Evolutionary conservation across 2,113 vertebrate species (phyloP), one percentile per base, ranked within the genome.

Genomic region (Pachycephala philippinensis): DNA sequence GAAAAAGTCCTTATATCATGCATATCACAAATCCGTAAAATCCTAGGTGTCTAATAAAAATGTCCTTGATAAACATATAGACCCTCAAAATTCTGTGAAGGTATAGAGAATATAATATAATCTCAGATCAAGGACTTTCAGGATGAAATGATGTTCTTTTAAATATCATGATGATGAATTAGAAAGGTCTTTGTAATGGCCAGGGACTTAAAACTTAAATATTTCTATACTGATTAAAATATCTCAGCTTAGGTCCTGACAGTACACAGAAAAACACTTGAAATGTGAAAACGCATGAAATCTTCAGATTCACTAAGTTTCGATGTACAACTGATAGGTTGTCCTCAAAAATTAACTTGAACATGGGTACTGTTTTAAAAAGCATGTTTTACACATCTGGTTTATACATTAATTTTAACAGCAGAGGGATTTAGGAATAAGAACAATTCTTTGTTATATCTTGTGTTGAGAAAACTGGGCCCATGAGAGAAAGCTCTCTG

Each of bases 41-140:
- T 98, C 97, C 96, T 97, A 97, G 96, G 96, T 97, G 97, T 97
- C 96, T 96, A 96, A 97, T 98, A 97, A 98, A 98, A 97, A 96
- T 96, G 95, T 91, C 96, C 80, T 97, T 97, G 91, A 96, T 97
- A 97, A 98, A 97, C 88, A 97, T 84, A 96, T 75, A 97, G 89
- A 91, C 50, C 33, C 76, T 84, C 87, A 89, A 97, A 97, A 96
- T 91, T 90, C 84, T 71, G 60, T 75, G 95, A 95, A 96, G 81
- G 84, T 91, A 72, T 77, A 26, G 57, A 91, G 70, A 93, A 84
- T 87, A 94, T 81, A 93, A 66, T 45, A 60, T 57, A 68, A 95
- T 97, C 94, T 86, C 76, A 91, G 72, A 94, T 97, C 85, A 94
- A 93, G 85, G 78, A 60, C 21, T 92, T 95, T 94, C 52, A 88